Evolutionary conservation across 2,113 vertebrate genomes (phyloP).

Genomic region (Sceloporus tristichus): DNA sequence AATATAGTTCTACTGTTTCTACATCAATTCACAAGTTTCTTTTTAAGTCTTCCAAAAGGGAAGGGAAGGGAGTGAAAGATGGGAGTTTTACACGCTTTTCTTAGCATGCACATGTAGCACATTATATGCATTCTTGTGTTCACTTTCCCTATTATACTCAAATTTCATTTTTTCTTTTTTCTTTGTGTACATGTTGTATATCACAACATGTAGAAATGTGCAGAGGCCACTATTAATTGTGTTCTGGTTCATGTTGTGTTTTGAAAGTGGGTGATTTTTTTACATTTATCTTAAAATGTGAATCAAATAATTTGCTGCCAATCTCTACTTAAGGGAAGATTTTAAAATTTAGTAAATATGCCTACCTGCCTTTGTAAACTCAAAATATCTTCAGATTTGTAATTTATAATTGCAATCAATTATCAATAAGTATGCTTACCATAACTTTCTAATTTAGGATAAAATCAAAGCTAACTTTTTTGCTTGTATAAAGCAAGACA

Average conservation of each 20-base stretch:
- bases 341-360: not conserved
- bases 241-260: not conserved
- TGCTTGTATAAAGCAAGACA: conserved; percentile 2
- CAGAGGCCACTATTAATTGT: not conserved
- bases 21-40: too few species aligned
- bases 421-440: not conserved
- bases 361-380: not conserved
- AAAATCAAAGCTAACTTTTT: not conserved
- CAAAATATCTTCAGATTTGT: not conserved
- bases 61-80: too few species aligned
- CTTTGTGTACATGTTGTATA: not conserved
- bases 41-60: too few species aligned
- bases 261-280: not conserved
- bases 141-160: not conserved
- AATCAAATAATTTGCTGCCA: not conserved
- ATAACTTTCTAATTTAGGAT: not conserved
- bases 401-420: not conserved
- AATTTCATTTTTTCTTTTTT: not conserved
- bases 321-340: not conserved
- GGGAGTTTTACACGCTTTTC: too few species aligned
- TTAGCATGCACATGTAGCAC: too few species aligned
- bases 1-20: too few species aligned
- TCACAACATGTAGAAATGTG: not conserved
- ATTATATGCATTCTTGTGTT: not conserved
- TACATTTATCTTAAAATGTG: not conserved